A percentile compares a stretch with the other conserved stretches of the same genome.
phyloP scores from a whole-genome alignment of 2,888 invertebrate species.

The Megalurothrips usitatus region DNA sequence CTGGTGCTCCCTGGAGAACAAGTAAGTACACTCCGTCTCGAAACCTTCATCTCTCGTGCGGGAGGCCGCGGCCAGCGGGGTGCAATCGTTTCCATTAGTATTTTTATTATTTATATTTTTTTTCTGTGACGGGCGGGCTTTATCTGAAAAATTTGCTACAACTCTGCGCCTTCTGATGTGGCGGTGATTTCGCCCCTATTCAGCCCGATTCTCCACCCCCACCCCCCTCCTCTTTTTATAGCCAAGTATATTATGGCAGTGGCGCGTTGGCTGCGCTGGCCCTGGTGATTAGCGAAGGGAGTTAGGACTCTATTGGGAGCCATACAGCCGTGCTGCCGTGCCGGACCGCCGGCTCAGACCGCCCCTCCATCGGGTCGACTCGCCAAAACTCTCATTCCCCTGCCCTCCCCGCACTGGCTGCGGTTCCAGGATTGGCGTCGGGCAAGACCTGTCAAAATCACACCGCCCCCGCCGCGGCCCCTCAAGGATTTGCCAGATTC shows the following conservation, averaged over 20 bases:
- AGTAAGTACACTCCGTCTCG: slow-evolving; percentile 57
- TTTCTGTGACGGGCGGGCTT: background rate
- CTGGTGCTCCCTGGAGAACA: slow-evolving; percentile 95
- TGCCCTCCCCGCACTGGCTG: background rate
- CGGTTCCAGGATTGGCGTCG: background rate
- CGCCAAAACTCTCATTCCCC: background rate
- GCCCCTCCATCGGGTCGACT: background rate
- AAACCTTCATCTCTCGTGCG: too few relatives aligned
- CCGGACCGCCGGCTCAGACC: background rate
- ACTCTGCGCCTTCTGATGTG: too few relatives aligned
- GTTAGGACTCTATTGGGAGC: slow-evolving; percentile 12
- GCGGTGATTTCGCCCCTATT: too few relatives aligned
- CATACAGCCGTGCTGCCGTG: background rate
- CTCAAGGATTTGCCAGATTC: slow-evolving; percentile 23
- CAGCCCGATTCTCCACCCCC: too few relatives aligned
- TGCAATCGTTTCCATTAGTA: too few relatives aligned
- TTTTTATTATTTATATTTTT: too few relatives aligned
- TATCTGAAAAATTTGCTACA: too few relatives aligned
- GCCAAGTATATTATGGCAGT: background rate
- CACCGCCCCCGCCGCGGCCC: background rate
- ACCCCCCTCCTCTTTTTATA: too few relatives aligned
- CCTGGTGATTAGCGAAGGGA: slow-evolving; percentile 18
- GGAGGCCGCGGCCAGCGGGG: too few relatives aligned
- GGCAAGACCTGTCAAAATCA: background rate
- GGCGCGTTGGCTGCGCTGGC: background rate